phyloP scores from a whole-genome alignment of 2,797 vertebrate species.

The Intellagama lesueurii region DNA sequence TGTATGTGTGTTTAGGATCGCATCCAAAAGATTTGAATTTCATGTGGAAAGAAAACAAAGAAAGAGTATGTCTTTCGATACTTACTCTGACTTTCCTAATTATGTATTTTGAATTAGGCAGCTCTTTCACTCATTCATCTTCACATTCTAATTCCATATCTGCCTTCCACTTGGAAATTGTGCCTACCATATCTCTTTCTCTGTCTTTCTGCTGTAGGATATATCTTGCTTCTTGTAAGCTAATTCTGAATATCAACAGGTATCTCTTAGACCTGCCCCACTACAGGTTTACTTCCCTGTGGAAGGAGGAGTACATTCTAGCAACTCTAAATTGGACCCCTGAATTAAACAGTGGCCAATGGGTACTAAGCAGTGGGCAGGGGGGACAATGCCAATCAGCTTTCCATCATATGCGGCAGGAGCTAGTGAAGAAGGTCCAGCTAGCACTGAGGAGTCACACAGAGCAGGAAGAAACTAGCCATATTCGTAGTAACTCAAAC shows the following conservation, averaged over 20 bases:
- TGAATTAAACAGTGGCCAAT: too few relatives aligned
- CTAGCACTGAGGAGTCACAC: too few relatives aligned
- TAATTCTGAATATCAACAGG: constrained; percentile 14
- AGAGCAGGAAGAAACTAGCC: too few relatives aligned
- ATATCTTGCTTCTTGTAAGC: constrained; percentile 8
- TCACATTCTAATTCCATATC: not conserved
- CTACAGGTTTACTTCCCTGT: too few relatives aligned
- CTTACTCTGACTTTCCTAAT: not conserved
- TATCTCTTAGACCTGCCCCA: not conserved
- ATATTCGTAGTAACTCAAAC: too few relatives aligned
- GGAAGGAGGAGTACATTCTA: too few relatives aligned
- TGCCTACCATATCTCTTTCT: not conserved
- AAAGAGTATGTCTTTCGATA: not conserved
- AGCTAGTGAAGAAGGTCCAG: too few relatives aligned
- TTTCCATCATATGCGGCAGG: too few relatives aligned
- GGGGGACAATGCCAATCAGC: too few relatives aligned
- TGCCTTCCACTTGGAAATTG: not conserved
- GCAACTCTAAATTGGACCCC: too few relatives aligned
- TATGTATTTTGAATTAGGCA: not conserved
- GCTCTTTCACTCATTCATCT: not conserved
- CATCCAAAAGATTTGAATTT: not conserved
- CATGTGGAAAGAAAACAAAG: not conserved
- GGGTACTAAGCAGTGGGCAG: too few relatives aligned
- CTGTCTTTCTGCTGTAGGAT: not conserved
- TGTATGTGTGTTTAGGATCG: not conserved